Evolutionary conservation across 2,113 vertebrate species (phyloP).

Genomic region (Stercorarius parasiticus): DNA sequence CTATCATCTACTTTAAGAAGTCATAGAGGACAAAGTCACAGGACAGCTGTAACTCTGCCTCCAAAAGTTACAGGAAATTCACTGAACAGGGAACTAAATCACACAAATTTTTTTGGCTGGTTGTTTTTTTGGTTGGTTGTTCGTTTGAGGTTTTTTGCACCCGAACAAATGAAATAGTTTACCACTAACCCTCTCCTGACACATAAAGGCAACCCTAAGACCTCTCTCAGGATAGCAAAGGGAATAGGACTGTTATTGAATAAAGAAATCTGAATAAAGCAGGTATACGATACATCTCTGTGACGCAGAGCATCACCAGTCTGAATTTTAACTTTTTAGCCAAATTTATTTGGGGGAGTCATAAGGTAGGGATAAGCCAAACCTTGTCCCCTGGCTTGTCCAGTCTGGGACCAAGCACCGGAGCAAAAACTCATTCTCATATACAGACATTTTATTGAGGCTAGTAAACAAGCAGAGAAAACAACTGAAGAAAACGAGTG

Average conservation of each 20-base stretch:
- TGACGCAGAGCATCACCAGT: neutral
- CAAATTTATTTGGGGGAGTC: neutral
- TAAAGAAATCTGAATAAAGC: neutral
- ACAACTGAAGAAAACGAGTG: neutral
- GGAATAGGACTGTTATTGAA: neutral
- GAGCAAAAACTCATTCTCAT: neutral
- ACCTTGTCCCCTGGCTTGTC: neutral
- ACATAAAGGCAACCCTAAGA: neutral
- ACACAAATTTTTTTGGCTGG: neutral
- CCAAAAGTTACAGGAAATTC: neutral
- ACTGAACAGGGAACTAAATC: neutral
- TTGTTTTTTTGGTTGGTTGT: neutral
- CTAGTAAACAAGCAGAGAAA: neutral
- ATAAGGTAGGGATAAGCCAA: neutral
- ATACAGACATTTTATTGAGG: neutral
- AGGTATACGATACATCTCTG: neutral
- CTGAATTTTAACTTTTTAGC: neutral
- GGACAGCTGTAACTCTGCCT: neutral
- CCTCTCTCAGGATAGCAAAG: neutral
- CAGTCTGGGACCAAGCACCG: neutral
- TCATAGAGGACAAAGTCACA: neutral
- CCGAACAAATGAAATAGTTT: neutral
- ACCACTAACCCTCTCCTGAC: neutral
- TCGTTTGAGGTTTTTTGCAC: neutral
- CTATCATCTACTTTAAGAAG: neutral